Evolutionary conservation across 2,888 invertebrate genomes (phyloP).

Genomic region (Magallana nippona): DNA sequence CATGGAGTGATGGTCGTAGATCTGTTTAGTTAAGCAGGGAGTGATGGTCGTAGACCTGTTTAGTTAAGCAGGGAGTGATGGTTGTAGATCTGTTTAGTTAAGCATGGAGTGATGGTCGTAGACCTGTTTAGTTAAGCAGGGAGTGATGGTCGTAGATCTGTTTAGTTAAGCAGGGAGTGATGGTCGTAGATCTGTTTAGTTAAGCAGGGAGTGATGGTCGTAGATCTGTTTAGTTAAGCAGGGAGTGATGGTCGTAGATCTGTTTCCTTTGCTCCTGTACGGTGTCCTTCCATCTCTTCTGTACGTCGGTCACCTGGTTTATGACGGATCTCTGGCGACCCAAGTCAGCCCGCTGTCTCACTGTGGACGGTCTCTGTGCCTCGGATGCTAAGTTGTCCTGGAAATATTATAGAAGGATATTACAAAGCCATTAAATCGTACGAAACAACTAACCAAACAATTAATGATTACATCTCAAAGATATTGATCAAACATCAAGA

Average conservation of each 20-base stretch:
- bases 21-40: slow-evolving; percentile 99
- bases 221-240: slow-evolving; percentile 92
- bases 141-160: slow-evolving; percentile 98
- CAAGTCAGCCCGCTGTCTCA: slow-evolving; percentile 8
- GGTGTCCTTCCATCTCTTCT: slow-evolving; percentile 98
- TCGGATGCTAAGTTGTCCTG: slow-evolving; percentile 24
- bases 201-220: slow-evolving; percentile 98
- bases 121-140: slow-evolving; percentile 98
- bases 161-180: slow-evolving; percentile 98
- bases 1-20: slow-evolving; percentile 98
- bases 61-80: slow-evolving; percentile 98
- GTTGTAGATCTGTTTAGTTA: slow-evolving; percentile 98
- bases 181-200: slow-evolving; percentile 98
- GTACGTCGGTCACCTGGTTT: slow-evolving; percentile 96
- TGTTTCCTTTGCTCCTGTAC: slow-evolving; percentile 96
- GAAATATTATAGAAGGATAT: background rate
- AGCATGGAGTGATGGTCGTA: slow-evolving; percentile 99
- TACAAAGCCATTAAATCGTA: background rate
- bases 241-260: slow-evolving; percentile 98
- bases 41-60: slow-evolving; percentile 97
- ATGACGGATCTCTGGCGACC: slow-evolving; percentile 81
- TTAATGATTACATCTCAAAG: too few relatives aligned
- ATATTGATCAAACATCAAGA: too few relatives aligned
- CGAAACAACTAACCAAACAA: too few relatives aligned
- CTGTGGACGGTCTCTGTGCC: slow-evolving; percentile 35